phyloP scores from a whole-genome alignment of 2,797 vertebrate species.

The Cossypha polioptera region DNA sequence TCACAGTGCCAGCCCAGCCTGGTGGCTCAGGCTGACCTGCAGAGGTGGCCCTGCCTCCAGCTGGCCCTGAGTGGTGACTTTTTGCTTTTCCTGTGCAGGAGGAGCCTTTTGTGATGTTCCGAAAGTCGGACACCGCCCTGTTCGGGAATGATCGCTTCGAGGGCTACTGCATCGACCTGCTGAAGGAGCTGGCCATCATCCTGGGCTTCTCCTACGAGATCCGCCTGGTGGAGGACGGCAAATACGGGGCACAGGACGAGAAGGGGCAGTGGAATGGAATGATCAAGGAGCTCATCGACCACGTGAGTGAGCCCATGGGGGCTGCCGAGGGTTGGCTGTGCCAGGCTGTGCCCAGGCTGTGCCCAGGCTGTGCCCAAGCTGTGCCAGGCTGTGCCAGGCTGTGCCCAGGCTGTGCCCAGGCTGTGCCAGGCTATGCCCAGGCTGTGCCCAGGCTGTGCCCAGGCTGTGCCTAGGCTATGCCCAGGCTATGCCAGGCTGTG shows the following conservation, averaged over 20 bases:
- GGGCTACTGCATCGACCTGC: conserved; percentile 96
- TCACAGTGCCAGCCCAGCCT: background rate
- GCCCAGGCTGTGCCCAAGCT: no score
- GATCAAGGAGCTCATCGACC: conserved; percentile 96
- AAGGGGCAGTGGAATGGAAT: conserved; percentile 99
- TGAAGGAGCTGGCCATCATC: conserved; percentile 91
- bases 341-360: no score
- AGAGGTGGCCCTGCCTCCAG: background rate
- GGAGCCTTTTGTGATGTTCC: conserved; percentile 99
- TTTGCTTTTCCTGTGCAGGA: conserved; percentile 80
- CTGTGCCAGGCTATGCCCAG: background rate
- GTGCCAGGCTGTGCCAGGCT: no score
- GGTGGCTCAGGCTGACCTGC: background rate
- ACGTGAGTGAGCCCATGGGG: conserved; percentile 81
- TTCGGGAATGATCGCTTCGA: conserved; percentile 96
- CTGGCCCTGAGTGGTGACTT: background rate
- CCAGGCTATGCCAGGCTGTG: no score
- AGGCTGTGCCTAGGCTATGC: no score
- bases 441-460: no score
- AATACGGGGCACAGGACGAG: conserved; percentile 94
- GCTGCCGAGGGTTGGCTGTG: accelerated
- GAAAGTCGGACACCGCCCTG: conserved; percentile 93
- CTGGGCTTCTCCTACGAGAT: conserved; percentile 96
- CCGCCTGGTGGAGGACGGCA: conserved; percentile 92
- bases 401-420: no score